Conservation (phyloP, 2,888 invertebrate genomes). For the Cantharis nigra region DNA sequence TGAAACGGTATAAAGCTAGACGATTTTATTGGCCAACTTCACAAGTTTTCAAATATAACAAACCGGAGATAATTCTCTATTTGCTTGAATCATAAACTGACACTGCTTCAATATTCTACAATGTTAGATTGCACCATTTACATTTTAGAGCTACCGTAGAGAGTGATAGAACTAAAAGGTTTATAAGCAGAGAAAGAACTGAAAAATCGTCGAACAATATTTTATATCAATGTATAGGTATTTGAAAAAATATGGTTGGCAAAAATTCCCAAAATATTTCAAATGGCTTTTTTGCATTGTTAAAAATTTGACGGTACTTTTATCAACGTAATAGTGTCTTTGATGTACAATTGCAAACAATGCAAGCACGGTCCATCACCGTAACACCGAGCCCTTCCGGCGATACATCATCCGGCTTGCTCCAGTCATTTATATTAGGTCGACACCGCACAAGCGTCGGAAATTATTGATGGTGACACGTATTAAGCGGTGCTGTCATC, state of each 20-base stretch:
- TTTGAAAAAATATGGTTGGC: background rate
- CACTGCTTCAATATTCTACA: background rate
- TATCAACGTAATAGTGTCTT: slow-evolving; percentile 22
- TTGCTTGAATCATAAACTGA: background rate
- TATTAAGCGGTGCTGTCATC: slow-evolving; percentile 51
- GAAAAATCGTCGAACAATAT: background rate
- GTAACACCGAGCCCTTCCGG: slow-evolving; percentile 28
- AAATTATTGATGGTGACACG: slow-evolving; percentile 54
- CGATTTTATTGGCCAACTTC: background rate
- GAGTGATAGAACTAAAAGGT: background rate
- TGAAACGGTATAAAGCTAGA: background rate
- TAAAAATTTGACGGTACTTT: background rate
- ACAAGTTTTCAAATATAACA: background rate
- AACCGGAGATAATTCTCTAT: background rate
- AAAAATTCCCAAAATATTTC: background rate
- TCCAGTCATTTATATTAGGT: slow-evolving; percentile 35
- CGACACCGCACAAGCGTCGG: slow-evolving; percentile 42
- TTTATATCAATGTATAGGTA: background rate
- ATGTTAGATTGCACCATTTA: background rate
- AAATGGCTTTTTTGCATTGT: background rate
- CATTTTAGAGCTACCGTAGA: background rate
- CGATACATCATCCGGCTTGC: slow-evolving; percentile 34
- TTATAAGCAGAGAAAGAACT: background rate
- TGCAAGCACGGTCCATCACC: slow-evolving; percentile 23
- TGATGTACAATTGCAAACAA: slow-evolving; percentile 27